Percentiles rank a stretch among this genome's conserved stretches.
Conservation (phyloP, 2,113 vertebrate genomes). For the Eurypyga helias region DNA sequence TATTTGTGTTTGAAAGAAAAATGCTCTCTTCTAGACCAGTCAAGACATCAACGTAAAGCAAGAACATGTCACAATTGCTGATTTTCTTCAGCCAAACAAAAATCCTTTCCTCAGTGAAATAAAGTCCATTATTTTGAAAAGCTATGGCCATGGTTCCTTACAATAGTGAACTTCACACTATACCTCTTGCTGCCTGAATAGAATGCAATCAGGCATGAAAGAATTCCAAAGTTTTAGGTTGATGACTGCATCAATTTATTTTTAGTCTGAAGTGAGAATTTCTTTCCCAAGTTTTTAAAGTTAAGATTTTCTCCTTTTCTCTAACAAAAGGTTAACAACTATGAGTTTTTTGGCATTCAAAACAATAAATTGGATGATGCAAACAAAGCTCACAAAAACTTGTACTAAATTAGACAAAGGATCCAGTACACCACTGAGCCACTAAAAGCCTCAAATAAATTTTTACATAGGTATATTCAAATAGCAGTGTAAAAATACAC, state of each 20-base stretch:
- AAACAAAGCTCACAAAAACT: background rate
- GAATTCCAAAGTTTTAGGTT: background rate
- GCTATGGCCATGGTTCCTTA: background rate
- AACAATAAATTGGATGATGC: background rate
- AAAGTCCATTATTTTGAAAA: background rate
- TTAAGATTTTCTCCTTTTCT: background rate
- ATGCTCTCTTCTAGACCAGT: background rate
- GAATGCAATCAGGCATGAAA: background rate
- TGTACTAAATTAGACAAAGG: background rate
- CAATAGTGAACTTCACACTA: background rate
- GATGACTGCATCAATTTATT: background rate
- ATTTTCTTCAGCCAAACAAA: background rate
- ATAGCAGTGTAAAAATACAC: background rate
- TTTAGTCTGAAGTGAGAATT: background rate
- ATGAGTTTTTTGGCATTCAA: background rate
- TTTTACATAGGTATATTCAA: background rate
- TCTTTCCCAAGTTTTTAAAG: background rate
- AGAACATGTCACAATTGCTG: background rate
- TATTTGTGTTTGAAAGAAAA: background rate
- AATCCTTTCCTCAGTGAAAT: background rate
- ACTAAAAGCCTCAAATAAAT: background rate
- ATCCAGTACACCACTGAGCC: background rate
- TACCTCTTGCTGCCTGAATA: background rate
- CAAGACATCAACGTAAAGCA: background rate
- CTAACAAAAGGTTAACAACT: background rate